Conservation (phyloP, 2,797 vertebrate genomes). For the Intellagama lesueurii region DNA sequence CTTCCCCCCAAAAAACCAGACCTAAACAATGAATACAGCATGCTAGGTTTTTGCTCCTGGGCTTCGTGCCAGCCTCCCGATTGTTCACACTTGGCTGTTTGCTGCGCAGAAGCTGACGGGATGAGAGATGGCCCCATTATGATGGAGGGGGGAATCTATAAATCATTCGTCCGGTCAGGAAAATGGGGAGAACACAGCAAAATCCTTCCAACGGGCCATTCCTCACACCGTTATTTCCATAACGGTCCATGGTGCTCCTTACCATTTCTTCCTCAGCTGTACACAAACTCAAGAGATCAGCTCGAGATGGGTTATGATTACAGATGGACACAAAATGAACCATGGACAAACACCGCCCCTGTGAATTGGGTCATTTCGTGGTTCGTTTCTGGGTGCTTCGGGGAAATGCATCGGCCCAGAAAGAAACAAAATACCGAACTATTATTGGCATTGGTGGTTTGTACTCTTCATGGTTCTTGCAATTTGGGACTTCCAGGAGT, state of each 20-base stretch:
- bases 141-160: constrained; percentile 63
- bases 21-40: not conserved
- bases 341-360: no score
- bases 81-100: not conserved
- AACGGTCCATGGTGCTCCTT: constrained; percentile 48
- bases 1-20: not conserved
- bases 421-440: no score
- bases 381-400: no score
- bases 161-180: constrained; percentile 72
- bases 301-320: no score
- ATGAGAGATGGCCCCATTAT: constrained; percentile 75
- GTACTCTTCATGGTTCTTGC: no score
- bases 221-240: constrained; percentile 63
- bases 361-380: no score
- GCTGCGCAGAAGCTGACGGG: constrained; percentile 46
- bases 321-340: no score
- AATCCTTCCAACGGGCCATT: constrained; percentile 66
- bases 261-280: constrained; percentile 44
- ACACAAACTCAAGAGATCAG: not conserved
- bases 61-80: not conserved
- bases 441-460: no score
- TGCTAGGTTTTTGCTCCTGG: not conserved
- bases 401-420: no score
- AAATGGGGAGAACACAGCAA: constrained; percentile 66
- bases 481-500: no score